Conservation (phyloP, 2,113 vertebrate genomes). For the Pavo muticus region DNA sequence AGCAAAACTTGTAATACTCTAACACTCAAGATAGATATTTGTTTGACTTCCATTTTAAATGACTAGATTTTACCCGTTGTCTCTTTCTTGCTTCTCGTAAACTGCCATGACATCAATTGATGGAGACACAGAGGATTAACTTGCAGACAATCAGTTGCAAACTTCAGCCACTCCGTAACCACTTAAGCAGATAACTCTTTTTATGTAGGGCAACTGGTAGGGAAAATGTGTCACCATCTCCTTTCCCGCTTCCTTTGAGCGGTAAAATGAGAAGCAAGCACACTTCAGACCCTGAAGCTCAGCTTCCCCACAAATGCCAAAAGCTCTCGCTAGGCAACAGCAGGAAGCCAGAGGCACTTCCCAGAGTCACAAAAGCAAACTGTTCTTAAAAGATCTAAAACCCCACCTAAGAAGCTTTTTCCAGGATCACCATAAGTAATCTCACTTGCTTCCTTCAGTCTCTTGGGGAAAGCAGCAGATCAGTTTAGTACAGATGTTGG, state of each 20-base stretch:
- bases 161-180: neutral
- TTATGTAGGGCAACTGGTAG: slow-evolving; percentile 26
- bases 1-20: neutral
- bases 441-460: neutral
- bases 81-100: slow-evolving; percentile 14
- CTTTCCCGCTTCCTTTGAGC: slow-evolving; percentile 36
- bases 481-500: neutral
- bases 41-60: slow-evolving; percentile 17
- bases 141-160: neutral
- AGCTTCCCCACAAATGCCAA: neutral
- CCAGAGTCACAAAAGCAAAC: neutral
- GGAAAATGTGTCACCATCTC: slow-evolving; percentile 45
- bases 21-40: neutral
- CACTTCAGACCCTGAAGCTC: neutral
- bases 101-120: neutral
- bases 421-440: neutral
- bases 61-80: slow-evolving; percentile 3
- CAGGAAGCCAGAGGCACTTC: neutral
- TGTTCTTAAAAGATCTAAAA: neutral
- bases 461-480: neutral
- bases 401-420: neutral
- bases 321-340: neutral
- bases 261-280: slow-evolving; percentile 50
- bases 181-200: slow-evolving; percentile 52
- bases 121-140: slow-evolving; percentile 56